Evolutionary conservation across 2,888 invertebrate genomes (phyloP).

Genomic region (Malachius bipustulatus): DNA sequence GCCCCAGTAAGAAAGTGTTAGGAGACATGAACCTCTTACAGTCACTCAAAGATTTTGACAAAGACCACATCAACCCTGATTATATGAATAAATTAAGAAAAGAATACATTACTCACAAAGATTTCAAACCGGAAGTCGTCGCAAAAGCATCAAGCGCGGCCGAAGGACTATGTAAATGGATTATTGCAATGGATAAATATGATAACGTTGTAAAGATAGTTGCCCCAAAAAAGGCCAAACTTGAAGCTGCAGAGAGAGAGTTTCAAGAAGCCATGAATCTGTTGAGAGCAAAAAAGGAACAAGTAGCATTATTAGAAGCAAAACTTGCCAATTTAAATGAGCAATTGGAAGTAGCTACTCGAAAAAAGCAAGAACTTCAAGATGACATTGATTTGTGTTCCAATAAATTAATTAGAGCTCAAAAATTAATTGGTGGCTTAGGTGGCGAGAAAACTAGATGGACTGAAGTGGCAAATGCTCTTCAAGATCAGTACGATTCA

Average conservation of each 20-base stretch:
- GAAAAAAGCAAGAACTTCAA: constrained; percentile 56
- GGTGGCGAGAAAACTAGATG: constrained; percentile 83
- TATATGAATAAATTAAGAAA: constrained; percentile 64
- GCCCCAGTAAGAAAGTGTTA: constrained; percentile 68
- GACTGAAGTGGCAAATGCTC: constrained; percentile 62
- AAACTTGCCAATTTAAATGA: constrained; percentile 60
- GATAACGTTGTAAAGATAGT: constrained; percentile 73
- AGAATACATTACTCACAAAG: constrained; percentile 61
- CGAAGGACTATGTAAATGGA: constrained; percentile 86
- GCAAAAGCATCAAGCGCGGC: constrained; percentile 89
- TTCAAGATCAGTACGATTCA: constrained; percentile 66
- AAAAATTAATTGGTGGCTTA: constrained; percentile 61
- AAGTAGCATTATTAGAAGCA: constrained; percentile 64
- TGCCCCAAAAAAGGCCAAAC: constrained; percentile 74
- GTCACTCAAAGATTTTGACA: constrained; percentile 65
- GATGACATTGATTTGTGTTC: constrained; percentile 68
- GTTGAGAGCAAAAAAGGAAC: constrained; percentile 69
- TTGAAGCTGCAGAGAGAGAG: constrained; percentile 68
- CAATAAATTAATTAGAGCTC: constrained; percentile 72
- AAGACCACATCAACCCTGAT: constrained; percentile 65
- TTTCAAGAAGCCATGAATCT: constrained; percentile 74
- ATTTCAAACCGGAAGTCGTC: constrained; percentile 67
- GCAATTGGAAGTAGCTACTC: constrained; percentile 51
- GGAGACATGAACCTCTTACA: constrained; percentile 73
- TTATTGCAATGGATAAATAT: constrained; percentile 81